Base-by-base conservation (phyloP, 2,797 vertebrate genomes). In the Ibycter americanus region DNA sequence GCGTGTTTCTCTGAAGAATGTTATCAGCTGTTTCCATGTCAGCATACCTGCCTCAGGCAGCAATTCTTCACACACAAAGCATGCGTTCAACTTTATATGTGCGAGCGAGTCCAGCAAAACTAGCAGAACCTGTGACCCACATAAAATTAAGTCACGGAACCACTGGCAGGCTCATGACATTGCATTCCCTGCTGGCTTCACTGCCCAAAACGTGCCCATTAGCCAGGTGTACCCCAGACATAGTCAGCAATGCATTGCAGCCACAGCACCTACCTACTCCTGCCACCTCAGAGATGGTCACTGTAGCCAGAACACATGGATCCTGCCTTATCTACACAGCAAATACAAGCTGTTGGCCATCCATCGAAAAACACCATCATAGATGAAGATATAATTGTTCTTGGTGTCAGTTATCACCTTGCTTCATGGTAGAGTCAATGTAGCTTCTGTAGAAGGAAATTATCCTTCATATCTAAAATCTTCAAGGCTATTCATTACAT, bases 171-270 rank as follows among this genome's bases (percentile, higher is more conserved):
- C 34, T 78, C 55, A 34, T 11, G 6, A 52, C 7, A 20, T 9
- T 51, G 32, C 47, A 51, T 19, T 83, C 46, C 14, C 15, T 61
- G 46, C 49, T 63, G 62, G 44, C 26, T 76, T 47, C 63, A 34
- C 46, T 32, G 65, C 15, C 52, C 56, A 38, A 26, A 38, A 62
- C 0, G 5, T 9, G 38, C 32, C 47, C 32, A 5, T 0, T 23
- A n/a, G 29, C n/a, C 38, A 84, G 12, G 21, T 26, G 22, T 8
- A 73, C 1, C 34, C 29, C 65, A 74, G 46, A 17, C 2, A 8
- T 0, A 2, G 2, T 2, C 31, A 56, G 15, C 6, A 47, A 38
- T 9, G 36, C 22, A 47, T 40, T 92, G 59, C 76, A 86, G 34
- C 44, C 63, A 36, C 49, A 67, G 62, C 14, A 71, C 0, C 0